Base-by-base conservation (phyloP, 1,140 invertebrate species). In the Caerostris darwini region DNA sequence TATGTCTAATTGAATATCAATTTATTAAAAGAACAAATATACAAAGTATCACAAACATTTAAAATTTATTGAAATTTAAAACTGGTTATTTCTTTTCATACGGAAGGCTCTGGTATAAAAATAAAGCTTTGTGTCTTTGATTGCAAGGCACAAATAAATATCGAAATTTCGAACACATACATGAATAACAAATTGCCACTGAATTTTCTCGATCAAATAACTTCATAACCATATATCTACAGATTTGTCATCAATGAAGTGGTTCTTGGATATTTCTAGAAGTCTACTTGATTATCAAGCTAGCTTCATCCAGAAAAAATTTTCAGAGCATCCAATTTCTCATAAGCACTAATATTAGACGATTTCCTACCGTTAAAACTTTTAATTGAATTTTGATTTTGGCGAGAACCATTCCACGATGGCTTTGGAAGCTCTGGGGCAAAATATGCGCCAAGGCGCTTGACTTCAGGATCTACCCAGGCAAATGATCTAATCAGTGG, bases 321-420 rank as follows among this genome's bases (percentile, higher is more conserved):
- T n/a, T 77, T 77, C 14, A 10, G 3, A 19, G 34, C 34, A 5
- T 8, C 50, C 50, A 34, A 77, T 77, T 50, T 77, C 71, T 12
- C 71, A 50, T 10, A 8, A 77, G 71, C 34, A 12, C 50, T 77
- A 77, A 77, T 77, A 50, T 77, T 50, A 77, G 71, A 53, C 3
- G 14, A 2, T 12, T 0, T 34, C 34, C 50, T 77, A 34, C 34
- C 34, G 34, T 34, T 34, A 0, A 50, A 77, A 77, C 19, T 53
- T 77, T 77, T 77, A 77, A 77, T 77, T 77, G 71, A 77, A 50
- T 77, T 53, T 77, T 77, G 71, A 71, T 71, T 71, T 71, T 71
- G 34, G 19, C 3, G 3, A 12, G 19, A 19, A 5, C 34, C 8
- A 50, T 77, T 77, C 71, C 53, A 50, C 7, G 8, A 4, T 77